phyloP scores from a whole-genome alignment of 2,113 vertebrate species.

The Shinisaurus crocodilurus region DNA sequence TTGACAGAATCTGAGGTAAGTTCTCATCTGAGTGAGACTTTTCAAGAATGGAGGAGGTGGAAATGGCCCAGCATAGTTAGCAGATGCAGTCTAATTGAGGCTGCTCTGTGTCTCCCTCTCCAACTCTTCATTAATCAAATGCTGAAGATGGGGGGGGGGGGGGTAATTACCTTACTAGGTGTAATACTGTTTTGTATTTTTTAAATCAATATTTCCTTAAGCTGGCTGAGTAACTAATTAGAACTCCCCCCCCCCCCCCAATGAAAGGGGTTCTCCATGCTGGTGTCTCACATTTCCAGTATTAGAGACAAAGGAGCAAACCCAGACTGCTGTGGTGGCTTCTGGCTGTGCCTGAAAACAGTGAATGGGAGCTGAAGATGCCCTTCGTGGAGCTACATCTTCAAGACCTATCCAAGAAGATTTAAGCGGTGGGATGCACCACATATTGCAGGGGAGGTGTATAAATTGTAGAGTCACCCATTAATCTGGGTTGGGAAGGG shows the following conservation, averaged over 20 bases:
- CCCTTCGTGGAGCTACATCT: constrained; percentile 45
- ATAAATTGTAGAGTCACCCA: not conserved
- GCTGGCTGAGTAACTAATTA: constrained; percentile 41
- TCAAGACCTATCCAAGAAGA: constrained; percentile 42
- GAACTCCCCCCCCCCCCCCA: constrained; percentile 43
- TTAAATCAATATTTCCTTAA: constrained; percentile 54
- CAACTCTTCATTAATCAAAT: constrained; percentile 30
- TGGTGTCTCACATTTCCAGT: constrained; percentile 29
- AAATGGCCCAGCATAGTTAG: not conserved
- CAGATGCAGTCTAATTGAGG: not conserved
- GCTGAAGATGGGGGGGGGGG: constrained; percentile 53
- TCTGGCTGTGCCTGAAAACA: constrained; percentile 22
- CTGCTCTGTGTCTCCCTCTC: constrained; percentile 27
- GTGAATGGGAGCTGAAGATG: constrained; percentile 67
- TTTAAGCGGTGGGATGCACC: constrained; percentile 7
- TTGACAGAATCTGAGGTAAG: not conserved
- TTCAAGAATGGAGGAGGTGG: not conserved
- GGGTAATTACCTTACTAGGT: constrained; percentile 61
- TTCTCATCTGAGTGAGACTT: not conserved
- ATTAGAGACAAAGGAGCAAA: not conserved
- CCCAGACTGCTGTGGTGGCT: constrained; percentile 9
- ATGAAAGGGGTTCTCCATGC: constrained; percentile 55
- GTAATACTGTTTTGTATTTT: constrained; percentile 58
- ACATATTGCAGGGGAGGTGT: not conserved
- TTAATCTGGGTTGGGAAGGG: not conserved